Percentiles rank a stretch among this genome's conserved stretches.
phyloP scores from a whole-genome alignment of 2,888 invertebrate species.

The Sminthurinus aureus region DNA sequence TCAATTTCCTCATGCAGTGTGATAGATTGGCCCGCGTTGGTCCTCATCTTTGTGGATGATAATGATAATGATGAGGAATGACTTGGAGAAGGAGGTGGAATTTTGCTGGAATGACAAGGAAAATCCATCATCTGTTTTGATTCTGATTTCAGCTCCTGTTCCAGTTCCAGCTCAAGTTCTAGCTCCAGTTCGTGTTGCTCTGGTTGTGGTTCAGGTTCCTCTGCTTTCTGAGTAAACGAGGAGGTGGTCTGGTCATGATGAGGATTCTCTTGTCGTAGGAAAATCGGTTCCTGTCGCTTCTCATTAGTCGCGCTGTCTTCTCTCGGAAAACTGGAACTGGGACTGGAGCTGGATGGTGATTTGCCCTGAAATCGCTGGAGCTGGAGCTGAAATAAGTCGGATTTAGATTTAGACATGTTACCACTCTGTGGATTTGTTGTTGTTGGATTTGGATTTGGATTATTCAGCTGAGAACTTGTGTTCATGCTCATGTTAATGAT shows the following conservation, averaged over 20 bases:
- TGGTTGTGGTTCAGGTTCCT: not conserved
- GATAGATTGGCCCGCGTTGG: not conserved
- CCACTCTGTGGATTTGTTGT: not conserved
- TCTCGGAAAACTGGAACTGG: too few relatives aligned
- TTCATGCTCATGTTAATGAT: not conserved
- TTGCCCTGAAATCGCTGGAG: too few relatives aligned
- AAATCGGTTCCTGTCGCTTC: too few relatives aligned
- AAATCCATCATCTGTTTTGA: not conserved
- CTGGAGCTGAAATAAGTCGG: not conserved
- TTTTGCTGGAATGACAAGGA: not conserved
- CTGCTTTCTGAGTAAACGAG: constrained; percentile 6
- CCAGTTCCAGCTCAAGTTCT: not conserved
- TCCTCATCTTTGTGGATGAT: not conserved
- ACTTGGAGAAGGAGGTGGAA: not conserved
- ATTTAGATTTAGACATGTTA: not conserved
- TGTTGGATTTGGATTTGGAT: not conserved
- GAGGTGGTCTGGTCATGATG: not conserved
- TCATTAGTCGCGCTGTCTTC: too few relatives aligned
- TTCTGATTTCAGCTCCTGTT: not conserved
- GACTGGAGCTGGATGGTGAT: too few relatives aligned
- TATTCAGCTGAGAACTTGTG: not conserved
- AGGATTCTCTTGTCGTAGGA: too few relatives aligned
- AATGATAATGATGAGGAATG: not conserved
- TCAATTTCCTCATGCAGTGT: not conserved
- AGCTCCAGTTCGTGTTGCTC: not conserved